Evolutionary conservation across 2,888 invertebrate species (phyloP).

Genomic region (Stenchaetothrips biformis): DNA sequence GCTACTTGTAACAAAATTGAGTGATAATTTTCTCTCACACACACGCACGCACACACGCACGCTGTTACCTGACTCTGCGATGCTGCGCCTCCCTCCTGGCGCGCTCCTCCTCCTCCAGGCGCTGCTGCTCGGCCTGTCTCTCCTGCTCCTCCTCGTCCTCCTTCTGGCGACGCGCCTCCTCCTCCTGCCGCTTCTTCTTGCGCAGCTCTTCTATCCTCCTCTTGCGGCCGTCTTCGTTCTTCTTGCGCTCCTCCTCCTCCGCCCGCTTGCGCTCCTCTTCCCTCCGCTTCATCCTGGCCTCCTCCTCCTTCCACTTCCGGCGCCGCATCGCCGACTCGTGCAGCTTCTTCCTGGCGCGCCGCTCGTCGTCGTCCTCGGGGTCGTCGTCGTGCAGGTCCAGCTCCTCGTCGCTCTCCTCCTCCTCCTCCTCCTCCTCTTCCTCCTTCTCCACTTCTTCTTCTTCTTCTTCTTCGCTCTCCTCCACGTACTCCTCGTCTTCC

Average conservation of each 20-base stretch:
- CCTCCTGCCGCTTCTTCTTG: conserved; percentile 18
- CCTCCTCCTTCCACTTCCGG: conserved; percentile 12
- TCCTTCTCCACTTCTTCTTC: not conserved
- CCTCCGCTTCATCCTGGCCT: not conserved
- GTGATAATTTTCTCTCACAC: not conserved
- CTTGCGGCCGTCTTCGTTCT: not conserved
- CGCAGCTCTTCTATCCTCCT: not conserved
- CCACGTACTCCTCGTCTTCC: not conserved
- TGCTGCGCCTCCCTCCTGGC: not conserved
- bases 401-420: not conserved
- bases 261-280: not conserved
- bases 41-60: not conserved
- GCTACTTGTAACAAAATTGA: not conserved
- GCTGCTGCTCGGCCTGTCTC: not conserved
- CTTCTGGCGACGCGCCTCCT: not conserved
- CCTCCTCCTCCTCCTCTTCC: not conserved
- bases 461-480: not conserved
- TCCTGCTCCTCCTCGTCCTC: not conserved
- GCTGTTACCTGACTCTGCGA: not conserved
- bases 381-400: conserved; percentile 10
- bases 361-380: not conserved
- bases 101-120: not conserved
- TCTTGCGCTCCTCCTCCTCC: not conserved
- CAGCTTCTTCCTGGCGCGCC: not conserved
- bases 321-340: not conserved